Base-by-base conservation (phyloP, 2,888 invertebrate genomes). In the Scaptomyza tumidula region DNA sequence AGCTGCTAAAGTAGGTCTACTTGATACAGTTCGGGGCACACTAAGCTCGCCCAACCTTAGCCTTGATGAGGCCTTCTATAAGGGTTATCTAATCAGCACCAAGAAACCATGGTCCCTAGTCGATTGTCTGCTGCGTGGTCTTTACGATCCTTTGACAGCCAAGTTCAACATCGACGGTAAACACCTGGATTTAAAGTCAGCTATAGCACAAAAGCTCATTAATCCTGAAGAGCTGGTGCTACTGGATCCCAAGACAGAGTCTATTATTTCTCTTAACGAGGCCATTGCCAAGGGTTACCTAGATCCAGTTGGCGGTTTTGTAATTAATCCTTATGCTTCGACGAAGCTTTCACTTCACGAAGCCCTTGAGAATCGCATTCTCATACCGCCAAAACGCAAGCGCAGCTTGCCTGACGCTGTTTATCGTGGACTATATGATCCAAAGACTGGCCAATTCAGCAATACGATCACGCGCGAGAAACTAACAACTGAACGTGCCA, bases 361-460 rank as follows among this genome's bases (percentile, higher is more conserved):
- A 89, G 98, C 98, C 3, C 94, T 97, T 33, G 96, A 97, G 80
- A 94, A 96, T 57, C 97, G 97, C 29, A 93, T 97, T 33, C 94
- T 97, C 54, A 94, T 97, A 6, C 96, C 97, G 9, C 95, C 96
- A 43, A 96, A 97, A 90, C 95, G 95, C 56, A 96, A 96, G 91
- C 95, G 97, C 73, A 96, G 96, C 67, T 93, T 98, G 31, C 96
- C 97, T 0, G 97, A 97, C 92, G 98, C 98, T 2, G 95, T 98
- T n/a, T 96, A 96, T 87, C 96, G 96, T 92, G 97, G 97, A n/a
- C 94, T 96, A 72, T 98, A 97, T 89, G 97, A 98, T 93, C 95
- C 96, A 0, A 94, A 95, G 82, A 95, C 96, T 37, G 97, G 98
- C 49, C 95, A 96, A 88, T 96, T 97, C 89, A 95, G 95, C 39